These are phyloP conservation scores for Dreissena polymorpha DNA, from an alignment of 1,140 invertebrate genomes.

Conservation along the genomic window DNA sequence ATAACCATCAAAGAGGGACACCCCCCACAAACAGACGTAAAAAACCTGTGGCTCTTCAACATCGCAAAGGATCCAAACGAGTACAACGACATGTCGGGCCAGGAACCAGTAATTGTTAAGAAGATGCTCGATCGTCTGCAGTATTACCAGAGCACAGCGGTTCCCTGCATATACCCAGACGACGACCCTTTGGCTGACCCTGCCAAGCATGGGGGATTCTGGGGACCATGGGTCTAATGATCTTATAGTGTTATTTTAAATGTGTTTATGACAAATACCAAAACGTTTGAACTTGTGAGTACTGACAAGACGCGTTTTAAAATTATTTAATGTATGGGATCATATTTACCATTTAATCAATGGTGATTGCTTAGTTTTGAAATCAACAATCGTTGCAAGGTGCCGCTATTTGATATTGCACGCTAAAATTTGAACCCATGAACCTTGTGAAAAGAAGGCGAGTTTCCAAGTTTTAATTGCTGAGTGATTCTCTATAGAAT, in stretches of 20 bases:
- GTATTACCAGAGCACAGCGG: slow-evolving; percentile 64
- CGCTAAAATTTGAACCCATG: no score
- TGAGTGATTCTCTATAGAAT: no score
- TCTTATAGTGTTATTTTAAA: not conserved
- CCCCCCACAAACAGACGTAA: not conserved
- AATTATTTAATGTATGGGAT: no score
- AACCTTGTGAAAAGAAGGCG: no score
- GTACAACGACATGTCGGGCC: slow-evolving; percentile 58
- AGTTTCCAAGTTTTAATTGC: no score
- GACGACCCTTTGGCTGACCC: slow-evolving; percentile 67
- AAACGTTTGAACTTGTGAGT: no score
- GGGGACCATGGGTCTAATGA: slow-evolving; percentile 70
- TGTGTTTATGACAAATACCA: no score
- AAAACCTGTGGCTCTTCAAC: slow-evolving; percentile 74
- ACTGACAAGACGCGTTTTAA: no score
- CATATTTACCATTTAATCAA: no score
- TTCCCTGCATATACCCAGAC: slow-evolving; percentile 60
- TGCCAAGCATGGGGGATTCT: slow-evolving; percentile 65
- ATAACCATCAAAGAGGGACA: not conserved
- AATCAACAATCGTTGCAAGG: no score
- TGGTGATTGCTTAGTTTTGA: no score
- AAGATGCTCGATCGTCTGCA: slow-evolving; percentile 62
- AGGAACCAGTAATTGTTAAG: slow-evolving; percentile 55
- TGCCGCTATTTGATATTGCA: no score
- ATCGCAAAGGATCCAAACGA: slow-evolving; percentile 65